Conservation (phyloP, 2,888 invertebrate species). For the Phytoseiulus persimilis region DNA sequence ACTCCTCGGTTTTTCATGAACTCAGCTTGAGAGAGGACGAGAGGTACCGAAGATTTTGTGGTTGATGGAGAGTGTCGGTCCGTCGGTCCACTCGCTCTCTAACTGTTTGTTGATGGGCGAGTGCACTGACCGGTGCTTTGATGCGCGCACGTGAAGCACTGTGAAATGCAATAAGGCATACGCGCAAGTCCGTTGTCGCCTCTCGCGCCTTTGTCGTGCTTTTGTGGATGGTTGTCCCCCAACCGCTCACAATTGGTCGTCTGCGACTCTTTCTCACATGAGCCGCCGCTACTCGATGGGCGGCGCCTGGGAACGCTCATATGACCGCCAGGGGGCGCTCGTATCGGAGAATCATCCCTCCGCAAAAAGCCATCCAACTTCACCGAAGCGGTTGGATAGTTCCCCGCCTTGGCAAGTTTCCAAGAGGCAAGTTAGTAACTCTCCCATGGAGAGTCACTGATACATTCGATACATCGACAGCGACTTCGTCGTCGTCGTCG, state of each 20-base stretch:
- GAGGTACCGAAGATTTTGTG: background rate
- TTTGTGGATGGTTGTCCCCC: constrained; percentile 31
- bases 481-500: background rate
- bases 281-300: background rate
- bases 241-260: constrained; percentile 37
- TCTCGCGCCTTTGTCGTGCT: background rate
- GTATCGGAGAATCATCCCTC: background rate
- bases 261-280: constrained; percentile 17
- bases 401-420: background rate
- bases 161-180: background rate
- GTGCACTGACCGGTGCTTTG: background rate
- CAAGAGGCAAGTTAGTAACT: background rate
- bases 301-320: background rate
- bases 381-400: background rate
- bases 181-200: background rate
- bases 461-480: background rate
- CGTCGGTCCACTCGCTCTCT: too few species aligned
- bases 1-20: background rate
- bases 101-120: background rate
- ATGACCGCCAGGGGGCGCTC: background rate
- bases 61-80: too few species aligned
- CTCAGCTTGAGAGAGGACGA: background rate
- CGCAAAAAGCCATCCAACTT: background rate
- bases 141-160: background rate
- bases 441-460: background rate